Percentiles rank a stretch among this genome's conserved stretches.
Evolutionary conservation across 2,113 vertebrate genomes (phyloP).

Genomic region (Girardinichthys multiradiatus): DNA sequence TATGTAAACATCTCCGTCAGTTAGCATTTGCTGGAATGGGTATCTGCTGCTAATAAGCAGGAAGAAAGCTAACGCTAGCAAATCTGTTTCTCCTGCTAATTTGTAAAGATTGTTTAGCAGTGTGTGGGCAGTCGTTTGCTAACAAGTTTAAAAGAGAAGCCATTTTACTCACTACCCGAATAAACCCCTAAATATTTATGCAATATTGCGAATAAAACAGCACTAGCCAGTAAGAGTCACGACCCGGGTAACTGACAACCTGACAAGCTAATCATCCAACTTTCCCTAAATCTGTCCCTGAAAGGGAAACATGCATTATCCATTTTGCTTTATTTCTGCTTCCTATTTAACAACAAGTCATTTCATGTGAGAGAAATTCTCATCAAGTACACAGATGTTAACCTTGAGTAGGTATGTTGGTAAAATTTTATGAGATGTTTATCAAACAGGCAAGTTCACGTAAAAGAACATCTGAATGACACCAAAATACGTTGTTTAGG

Average conservation of each 20-base stretch:
- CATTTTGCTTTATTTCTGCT: neutral
- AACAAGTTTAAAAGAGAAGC: neutral
- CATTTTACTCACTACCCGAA: neutral
- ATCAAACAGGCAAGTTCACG: neutral
- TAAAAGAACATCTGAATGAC: neutral
- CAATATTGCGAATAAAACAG: neutral
- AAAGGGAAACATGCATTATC: neutral
- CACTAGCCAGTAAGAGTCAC: slow-evolving; percentile 10
- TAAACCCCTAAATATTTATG: neutral
- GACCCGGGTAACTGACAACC: slow-evolving; percentile 3
- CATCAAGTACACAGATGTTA: neutral
- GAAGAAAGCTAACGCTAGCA: slow-evolving; percentile 53
- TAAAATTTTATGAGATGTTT: neutral
- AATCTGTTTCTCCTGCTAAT: slow-evolving; percentile 14
- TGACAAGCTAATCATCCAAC: slow-evolving; percentile 9
- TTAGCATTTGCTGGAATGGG: slow-evolving; percentile 4
- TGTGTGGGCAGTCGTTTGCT: neutral
- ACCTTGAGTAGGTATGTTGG: neutral
- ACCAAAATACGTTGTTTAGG: too few species aligned
- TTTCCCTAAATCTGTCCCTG: neutral
- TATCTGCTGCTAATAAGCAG: slow-evolving; percentile 45
- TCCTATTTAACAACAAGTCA: slow-evolving; percentile 16
- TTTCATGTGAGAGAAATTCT: neutral
- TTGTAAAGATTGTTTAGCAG: neutral
- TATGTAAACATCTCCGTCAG: slow-evolving; percentile 5